Conservation (phyloP, 2,113 vertebrate species). For the Dasypus novemcinctus region DNA sequence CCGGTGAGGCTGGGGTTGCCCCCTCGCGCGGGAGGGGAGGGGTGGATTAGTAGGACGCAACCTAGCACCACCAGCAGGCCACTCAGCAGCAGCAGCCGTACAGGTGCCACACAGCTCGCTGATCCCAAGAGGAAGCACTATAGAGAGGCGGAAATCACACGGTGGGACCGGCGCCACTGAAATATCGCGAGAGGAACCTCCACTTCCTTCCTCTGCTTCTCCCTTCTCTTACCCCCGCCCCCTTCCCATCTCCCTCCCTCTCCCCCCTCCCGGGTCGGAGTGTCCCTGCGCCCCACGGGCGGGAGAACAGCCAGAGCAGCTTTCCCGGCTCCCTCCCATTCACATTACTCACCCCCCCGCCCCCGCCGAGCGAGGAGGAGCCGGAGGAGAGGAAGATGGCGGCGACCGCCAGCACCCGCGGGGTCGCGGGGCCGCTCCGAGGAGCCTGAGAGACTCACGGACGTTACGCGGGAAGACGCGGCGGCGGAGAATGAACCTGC, state of each 20-base stretch:
- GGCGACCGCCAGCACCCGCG: constrained; percentile 77
- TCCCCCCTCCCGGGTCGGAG: constrained; percentile 68
- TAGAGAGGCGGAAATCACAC: constrained; percentile 16
- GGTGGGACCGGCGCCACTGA: background rate
- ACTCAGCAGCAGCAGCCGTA: background rate
- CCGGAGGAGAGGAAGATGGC: constrained; percentile 78
- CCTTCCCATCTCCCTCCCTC: background rate
- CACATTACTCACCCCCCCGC: constrained; percentile 52
- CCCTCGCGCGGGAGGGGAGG: constrained; percentile 39
- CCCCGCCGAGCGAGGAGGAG: constrained; percentile 74
- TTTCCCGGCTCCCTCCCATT: constrained; percentile 66
- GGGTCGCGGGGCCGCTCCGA: constrained; percentile 77
- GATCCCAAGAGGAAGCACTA: background rate
- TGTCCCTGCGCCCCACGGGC: constrained; percentile 69
- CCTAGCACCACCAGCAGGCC: background rate
- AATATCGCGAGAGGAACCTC: constrained; percentile 63
- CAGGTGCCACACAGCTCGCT: background rate
- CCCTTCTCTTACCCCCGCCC: constrained; percentile 47
- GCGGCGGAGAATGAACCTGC: constrained; percentile 88
- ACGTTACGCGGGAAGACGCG: constrained; percentile 77
- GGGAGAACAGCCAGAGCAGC: constrained; percentile 70
- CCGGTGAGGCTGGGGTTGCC: constrained; percentile 36
- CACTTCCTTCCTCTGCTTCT: constrained; percentile 66
- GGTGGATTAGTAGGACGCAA: background rate
- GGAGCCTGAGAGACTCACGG: constrained; percentile 80